These are phyloP conservation scores for Tachypleus tridentatus DNA, from an alignment of 1,140 invertebrate genomes.

Conservation along the genomic window DNA sequence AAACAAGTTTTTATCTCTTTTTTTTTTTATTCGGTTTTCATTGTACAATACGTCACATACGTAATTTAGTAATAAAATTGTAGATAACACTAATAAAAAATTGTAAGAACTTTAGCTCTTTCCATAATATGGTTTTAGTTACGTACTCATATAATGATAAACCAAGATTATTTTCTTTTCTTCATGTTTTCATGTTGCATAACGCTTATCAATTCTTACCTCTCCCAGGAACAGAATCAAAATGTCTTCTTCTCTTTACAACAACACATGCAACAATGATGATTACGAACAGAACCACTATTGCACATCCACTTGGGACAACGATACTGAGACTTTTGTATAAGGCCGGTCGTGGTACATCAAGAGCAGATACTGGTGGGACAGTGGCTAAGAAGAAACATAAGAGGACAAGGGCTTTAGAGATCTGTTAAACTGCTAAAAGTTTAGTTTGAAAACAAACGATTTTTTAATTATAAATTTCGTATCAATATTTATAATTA, in stretches of 20 bases:
- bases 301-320: slow-evolving; percentile 21
- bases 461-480: too few species aligned
- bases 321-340: slow-evolving; percentile 21
- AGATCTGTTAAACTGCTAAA: too few species aligned
- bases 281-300: slow-evolving; percentile 23
- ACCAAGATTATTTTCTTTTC: neutral
- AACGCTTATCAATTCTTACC: slow-evolving; percentile 6
- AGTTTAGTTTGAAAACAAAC: too few species aligned
- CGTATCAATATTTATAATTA: too few species aligned
- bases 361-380: slow-evolving; percentile 18
- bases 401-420: neutral
- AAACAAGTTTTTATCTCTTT: too few species aligned
- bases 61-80: slow-evolving; percentile 2
- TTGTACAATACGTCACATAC: neutral
- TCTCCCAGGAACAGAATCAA: slow-evolving; percentile 16
- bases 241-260: slow-evolving; percentile 18
- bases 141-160: neutral
- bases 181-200: neutral
- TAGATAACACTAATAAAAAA: slow-evolving; percentile 1
- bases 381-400: slow-evolving; percentile 15
- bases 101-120: neutral
- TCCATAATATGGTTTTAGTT: neutral
- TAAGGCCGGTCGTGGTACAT: slow-evolving; percentile 11
- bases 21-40: neutral
- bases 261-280: slow-evolving; percentile 24